These are phyloP conservation scores for Lysiphlebus fabarum DNA, from an alignment of 1,140 invertebrate genomes.

Conservation along the genomic window DNA sequence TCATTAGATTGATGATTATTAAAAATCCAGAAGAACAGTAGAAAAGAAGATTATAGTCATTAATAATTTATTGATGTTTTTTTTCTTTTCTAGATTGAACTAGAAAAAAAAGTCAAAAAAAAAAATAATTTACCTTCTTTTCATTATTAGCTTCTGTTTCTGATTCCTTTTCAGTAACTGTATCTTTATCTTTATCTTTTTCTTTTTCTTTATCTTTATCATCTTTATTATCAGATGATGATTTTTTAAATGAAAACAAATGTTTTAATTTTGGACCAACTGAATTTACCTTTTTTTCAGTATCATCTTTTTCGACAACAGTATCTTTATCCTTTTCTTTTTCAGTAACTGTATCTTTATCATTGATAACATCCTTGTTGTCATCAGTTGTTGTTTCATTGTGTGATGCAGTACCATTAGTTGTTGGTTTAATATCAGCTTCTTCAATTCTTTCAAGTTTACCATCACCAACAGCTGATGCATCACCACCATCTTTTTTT, in stretches of 20 bases:
- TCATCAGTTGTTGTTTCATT: slow-evolving; percentile 61
- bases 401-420: slow-evolving; percentile 67
- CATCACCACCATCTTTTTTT: slow-evolving; percentile 67
- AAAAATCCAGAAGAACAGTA: too few relatives aligned
- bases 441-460: slow-evolving; percentile 71
- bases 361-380: slow-evolving; percentile 61
- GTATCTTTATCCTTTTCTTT: slow-evolving; percentile 15
- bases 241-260: too few relatives aligned
- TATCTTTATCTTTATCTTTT: slow-evolving; percentile 54
- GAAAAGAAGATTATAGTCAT: too few relatives aligned
- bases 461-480: slow-evolving; percentile 61
- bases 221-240: slow-evolving; percentile 60
- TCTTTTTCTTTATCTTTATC: slow-evolving; percentile 63
- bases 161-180: slow-evolving; percentile 29
- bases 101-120: too few relatives aligned
- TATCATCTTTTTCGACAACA: neutral
- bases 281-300: too few relatives aligned
- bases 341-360: slow-evolving; percentile 45
- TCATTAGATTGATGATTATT: too few relatives aligned
- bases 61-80: too few relatives aligned
- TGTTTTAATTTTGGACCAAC: too few relatives aligned
- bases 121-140: too few relatives aligned
- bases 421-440: slow-evolving; percentile 64
- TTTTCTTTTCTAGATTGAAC: too few relatives aligned
- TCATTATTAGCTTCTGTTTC: neutral